Evolutionary conservation across 2,888 invertebrate genomes (phyloP).

Genomic region (Cyrtodaria siliqua): DNA sequence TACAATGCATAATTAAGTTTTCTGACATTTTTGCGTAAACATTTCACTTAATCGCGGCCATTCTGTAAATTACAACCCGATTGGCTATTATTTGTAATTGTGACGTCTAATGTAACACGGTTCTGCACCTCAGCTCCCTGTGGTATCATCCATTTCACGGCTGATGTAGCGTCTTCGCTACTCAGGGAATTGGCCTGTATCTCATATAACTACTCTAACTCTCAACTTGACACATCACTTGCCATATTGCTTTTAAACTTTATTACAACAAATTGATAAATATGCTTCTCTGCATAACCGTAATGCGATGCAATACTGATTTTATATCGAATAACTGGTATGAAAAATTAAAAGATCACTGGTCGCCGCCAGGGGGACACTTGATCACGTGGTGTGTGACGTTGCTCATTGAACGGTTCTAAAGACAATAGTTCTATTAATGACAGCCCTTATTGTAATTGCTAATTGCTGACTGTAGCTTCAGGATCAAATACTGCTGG

Average conservation of each 20-base stretch:
- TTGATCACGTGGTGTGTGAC: conserved; percentile 9
- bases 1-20: too few relatives aligned
- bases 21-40: too few relatives aligned
- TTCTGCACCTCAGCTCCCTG: conserved; percentile 20
- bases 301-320: conserved; percentile 38
- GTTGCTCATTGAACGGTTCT: not conserved
- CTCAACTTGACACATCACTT: conserved; percentile 38
- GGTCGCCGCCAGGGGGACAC: conserved; percentile 1
- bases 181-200: conserved; percentile 37
- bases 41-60: too few relatives aligned
- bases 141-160: conserved; percentile 29
- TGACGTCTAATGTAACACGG: conserved; percentile 21
- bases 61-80: not conserved
- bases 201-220: conserved; percentile 49
- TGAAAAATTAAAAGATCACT: conserved; percentile 62
- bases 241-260: conserved; percentile 65
- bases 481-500: too few relatives aligned
- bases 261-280: conserved; percentile 67
- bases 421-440: not conserved
- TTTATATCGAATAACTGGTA: conserved; percentile 46
- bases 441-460: conserved; percentile 2
- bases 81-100: conserved; percentile 1
- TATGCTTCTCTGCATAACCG: conserved; percentile 34
- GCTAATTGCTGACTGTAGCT: not conserved
- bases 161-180: conserved; percentile 11